A percentile compares a stretch with the other conserved stretches of the same genome.
phyloP scores from a whole-genome alignment of 2,797 vertebrate genomes.

The Scarus forsteni region DNA sequence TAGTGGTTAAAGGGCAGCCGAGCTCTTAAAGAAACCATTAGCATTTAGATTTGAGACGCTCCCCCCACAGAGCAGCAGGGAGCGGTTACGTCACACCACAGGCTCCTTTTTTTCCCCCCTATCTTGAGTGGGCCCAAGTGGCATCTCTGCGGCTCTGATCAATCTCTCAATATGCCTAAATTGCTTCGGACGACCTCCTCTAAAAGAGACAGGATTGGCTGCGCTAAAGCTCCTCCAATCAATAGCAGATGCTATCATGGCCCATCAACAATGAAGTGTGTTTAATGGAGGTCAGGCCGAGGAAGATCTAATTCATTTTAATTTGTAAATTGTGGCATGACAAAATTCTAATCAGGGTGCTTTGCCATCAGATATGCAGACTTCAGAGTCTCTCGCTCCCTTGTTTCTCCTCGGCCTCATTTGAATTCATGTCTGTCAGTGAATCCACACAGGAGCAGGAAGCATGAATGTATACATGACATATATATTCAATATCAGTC shows the following conservation, averaged over 20 bases:
- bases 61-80: slow-evolving; percentile 43
- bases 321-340: slow-evolving; percentile 79
- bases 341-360: slow-evolving; percentile 77
- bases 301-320: slow-evolving; percentile 80
- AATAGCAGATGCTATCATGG: slow-evolving; percentile 80
- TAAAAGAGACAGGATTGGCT: slow-evolving; percentile 60
- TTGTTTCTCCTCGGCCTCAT: slow-evolving; percentile 52
- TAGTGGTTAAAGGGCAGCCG: slow-evolving; percentile 78
- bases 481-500: slow-evolving; percentile 69
- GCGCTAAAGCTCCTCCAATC: slow-evolving; percentile 74
- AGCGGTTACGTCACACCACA: slow-evolving; percentile 67
- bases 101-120: slow-evolving; percentile 54
- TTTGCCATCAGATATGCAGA: slow-evolving; percentile 70
- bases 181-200: slow-evolving; percentile 77
- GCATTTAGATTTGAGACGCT: slow-evolving; percentile 81
- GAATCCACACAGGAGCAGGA: slow-evolving; percentile 55
- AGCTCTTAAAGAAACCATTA: slow-evolving; percentile 83
- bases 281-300: slow-evolving; percentile 82
- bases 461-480: slow-evolving; percentile 72
- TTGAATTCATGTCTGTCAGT: slow-evolving; percentile 58
- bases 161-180: slow-evolving; percentile 79
- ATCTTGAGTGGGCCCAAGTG: slow-evolving; percentile 66
- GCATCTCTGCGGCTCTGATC: slow-evolving; percentile 68
- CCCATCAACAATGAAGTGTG: slow-evolving; percentile 82
- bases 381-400: slow-evolving; percentile 43